Evolutionary conservation across 2,888 invertebrate genomes (phyloP), one percentile per base, ranked within the genome.

Genomic region (Zeuzera pyrina): DNA sequence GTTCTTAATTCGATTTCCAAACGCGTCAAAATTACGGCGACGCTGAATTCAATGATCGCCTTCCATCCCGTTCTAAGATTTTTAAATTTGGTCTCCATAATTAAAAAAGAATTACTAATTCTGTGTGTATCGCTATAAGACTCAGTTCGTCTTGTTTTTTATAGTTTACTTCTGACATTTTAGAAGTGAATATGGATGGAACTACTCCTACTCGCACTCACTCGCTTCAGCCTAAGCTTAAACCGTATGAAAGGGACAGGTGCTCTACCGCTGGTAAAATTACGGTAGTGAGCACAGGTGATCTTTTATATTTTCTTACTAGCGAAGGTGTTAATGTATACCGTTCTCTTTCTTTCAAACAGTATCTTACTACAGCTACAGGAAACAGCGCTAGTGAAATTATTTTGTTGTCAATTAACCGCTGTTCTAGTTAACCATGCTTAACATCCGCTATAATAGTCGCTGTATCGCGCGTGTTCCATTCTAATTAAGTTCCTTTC

Each of bases 241-340:
- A 74, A 77, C 61, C 56, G 76, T 64, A 73, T 58, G 84, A 84
- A 78, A 83, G 81, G 79, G 84, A 84, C 81, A 78, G 83, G 77
- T 79, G 81, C 73, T 72, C 65, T 76, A 77, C 73, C 69, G 70
- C 62, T 57, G 67, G 71, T 72, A 71, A 69, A 77, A 81, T 84
- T 81, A 78, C 83, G 68, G 84, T 81, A 83, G 84, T 83, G 77
- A 84, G 73, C 84, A 84, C 78, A 79, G 79, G 78, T 83, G 84
- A 84, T 79, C 84, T 83, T 84, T 79, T 70, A 72, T 59, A 61
- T 72, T 74, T 74, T 69, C 68, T 69, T 64, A 47, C 52, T 39
- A 57, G 56, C 56, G 66, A 52, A 71, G 67, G 73, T 71, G 70
- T 64, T 63, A 72, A 73, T 71, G 46, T 78, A 76, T 63, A 66